Conservation (phyloP, 2,888 invertebrate genomes). For the Anarsia innoxiella region DNA sequence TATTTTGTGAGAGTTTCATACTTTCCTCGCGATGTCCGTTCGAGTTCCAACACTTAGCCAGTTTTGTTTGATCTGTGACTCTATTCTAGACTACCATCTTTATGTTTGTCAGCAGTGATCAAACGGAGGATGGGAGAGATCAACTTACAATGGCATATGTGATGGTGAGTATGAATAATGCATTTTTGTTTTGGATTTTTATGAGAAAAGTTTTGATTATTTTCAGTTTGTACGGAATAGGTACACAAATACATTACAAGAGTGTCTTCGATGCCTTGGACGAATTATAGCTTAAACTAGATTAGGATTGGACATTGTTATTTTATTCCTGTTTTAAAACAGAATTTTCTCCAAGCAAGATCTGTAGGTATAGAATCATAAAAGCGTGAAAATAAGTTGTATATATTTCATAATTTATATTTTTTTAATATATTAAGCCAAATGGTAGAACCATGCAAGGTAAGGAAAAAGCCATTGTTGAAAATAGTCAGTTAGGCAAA, state of each 20-base stretch:
- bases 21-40: conserved; percentile 61
- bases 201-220: conserved; percentile 75
- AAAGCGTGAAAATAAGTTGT: no score
- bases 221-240: conserved; percentile 68
- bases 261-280: conserved; percentile 45
- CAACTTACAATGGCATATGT: conserved; percentile 41
- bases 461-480: no score
- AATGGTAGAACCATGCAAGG: no score
- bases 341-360: no score
- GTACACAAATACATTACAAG: conserved; percentile 41
- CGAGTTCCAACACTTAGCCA: conserved; percentile 44
- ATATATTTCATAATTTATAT: no score
- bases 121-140: conserved; percentile 28
- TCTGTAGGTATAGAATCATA: no score
- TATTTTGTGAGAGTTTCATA: conserved; percentile 70
- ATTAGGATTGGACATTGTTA: no score
- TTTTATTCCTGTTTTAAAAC: no score
- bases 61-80: conserved; percentile 37
- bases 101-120: conserved; percentile 32
- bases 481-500: no score
- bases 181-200: conserved; percentile 76
- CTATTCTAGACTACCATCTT: conserved; percentile 27
- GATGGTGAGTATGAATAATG: conserved; percentile 72
- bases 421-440: no score
- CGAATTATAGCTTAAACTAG: conserved; percentile 40